Evolutionary conservation across 2,888 invertebrate genomes (phyloP), one percentile per base, ranked within the genome.

Genomic region (Agrypnus murinus): DNA sequence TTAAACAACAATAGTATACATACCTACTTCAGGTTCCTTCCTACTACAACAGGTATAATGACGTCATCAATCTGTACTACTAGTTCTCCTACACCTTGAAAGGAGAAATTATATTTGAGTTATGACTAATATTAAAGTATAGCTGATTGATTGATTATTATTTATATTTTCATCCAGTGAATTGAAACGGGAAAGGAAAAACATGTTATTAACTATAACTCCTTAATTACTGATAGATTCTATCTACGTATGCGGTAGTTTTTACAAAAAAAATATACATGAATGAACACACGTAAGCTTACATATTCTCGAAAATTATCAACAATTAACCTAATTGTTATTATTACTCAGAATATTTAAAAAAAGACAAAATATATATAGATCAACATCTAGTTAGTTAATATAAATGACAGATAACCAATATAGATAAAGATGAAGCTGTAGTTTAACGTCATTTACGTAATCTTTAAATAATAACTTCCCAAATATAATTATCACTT

Each of bases 1-100:
- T 62, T 62, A 62, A 62, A 62, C 32, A 31, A 60, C 45, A 62
- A 62, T 46, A 45, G 58, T 50, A 31, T 25, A n/a, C 31, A 10
- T 50, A 50, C n/a, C n/a, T n/a, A n/a, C 50, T 32, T 50, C 31
- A 2, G 12, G 50, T 32, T 50, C 12, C 15, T n/a, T n/a, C 50
- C 43, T 43, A 43, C 43, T 14, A 43, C 43, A 43, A 43, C 43
- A 43, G 43, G 43, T 43, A 43, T 2, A 25, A 25, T 50, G 50
- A 25, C 50, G 31, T 50, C 6, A 43, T 43, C 43, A 6, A 43
- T 43, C 31, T 50, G 25, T 50, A 25, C 19, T 32, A 12, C 25
- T 6, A 19, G 17, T 50, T 25, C 50, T 31, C 50, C 50, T 50
- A 50, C 50, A 50, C 50, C 25, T 50, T 46, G 19, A 50, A 50